phyloP scores from a whole-genome alignment of 2,797 vertebrate species.

The Xenentodon cancila region DNA sequence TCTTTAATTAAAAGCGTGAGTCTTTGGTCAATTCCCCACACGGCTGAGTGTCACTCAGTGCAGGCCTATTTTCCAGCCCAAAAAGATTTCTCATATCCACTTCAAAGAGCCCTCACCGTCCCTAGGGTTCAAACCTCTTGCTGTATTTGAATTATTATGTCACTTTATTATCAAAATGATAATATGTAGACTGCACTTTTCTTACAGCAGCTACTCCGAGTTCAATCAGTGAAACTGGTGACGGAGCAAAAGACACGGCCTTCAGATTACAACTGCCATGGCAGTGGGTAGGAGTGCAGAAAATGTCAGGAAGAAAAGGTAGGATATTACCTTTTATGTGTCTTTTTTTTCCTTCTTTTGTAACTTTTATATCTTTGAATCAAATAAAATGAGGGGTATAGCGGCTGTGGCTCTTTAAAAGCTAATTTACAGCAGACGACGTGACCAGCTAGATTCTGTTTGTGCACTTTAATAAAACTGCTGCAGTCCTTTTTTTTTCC shows the following conservation, averaged over 20 bases:
- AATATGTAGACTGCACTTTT: constrained; percentile 11
- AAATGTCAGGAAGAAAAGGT: no score
- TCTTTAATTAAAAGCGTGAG: constrained; percentile 37
- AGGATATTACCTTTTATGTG: no score
- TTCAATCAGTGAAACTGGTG: constrained; percentile 3
- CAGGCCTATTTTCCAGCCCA: constrained; percentile 31
- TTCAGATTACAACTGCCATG: neutral
- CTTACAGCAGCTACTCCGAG: neutral
- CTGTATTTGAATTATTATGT: constrained; percentile 33
- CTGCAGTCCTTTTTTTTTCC: no score
- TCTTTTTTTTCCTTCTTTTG: no score
- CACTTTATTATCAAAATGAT: constrained; percentile 19
- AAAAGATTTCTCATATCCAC: constrained; percentile 24
- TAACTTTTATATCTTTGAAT: neutral
- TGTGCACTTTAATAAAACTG: no score
- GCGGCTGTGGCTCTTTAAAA: no score
- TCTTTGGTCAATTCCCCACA: constrained; percentile 9
- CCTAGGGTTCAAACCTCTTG: constrained; percentile 21
- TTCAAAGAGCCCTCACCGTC: constrained; percentile 24
- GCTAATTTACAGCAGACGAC: no score
- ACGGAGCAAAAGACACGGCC: neutral
- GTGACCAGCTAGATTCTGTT: no score
- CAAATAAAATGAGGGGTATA: neutral
- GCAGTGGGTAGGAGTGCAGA: no score
- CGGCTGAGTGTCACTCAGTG: constrained; percentile 36